Base-by-base conservation (phyloP, 2,888 invertebrate genomes). In the Drosophila mettleri region DNA sequence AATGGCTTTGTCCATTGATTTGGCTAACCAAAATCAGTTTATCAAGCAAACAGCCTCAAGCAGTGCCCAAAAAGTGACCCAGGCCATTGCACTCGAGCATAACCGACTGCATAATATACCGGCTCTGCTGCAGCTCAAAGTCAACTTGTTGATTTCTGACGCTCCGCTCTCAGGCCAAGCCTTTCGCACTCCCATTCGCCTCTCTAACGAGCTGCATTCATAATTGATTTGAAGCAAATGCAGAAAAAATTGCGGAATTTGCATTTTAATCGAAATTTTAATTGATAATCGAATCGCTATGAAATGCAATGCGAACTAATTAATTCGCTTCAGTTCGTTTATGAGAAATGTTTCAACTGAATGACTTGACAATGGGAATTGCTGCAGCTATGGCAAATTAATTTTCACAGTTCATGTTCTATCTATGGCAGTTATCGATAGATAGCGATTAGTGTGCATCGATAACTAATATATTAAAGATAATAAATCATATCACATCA, bases 1-100 rank as follows among this genome's bases (percentile, higher is more conserved):
- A 34, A 60, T 58, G 62, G 46, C 58, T 54, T 41, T 78, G 59
- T 51, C 55, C 62, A 62, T 24, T n/a, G 45, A 74, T 63, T 51
- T 43, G 53, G 43, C 68, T 48, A 63, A 51, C 48, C 63, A 38
- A 34, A 34, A 31, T 48, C 55, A 52, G 73, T 51, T 80, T 65
- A 68, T 51, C 53, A 57, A n/a, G 41, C 51, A 46, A 46, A 31
- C 24, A 48, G 33, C 24, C 24, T n/a, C 36, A 58, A 14, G 57
- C 45, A 39, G 55, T 55, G 52, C 27, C 16, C 45, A 18, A 18
- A 45, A 27, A 45, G 16, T n/a, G 0, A 5, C 7, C 16, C 10
- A 16, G 6, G 10, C 0, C 3, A 6, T 16, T 27, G 27, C 43
- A 27, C 1, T 16, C 27, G 45, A 18, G 27, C 27, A 27, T 45